Evolutionary conservation across 2,113 vertebrate species (phyloP), one percentile per base, ranked within the genome.

Genomic region (Vulpes vulpes): DNA sequence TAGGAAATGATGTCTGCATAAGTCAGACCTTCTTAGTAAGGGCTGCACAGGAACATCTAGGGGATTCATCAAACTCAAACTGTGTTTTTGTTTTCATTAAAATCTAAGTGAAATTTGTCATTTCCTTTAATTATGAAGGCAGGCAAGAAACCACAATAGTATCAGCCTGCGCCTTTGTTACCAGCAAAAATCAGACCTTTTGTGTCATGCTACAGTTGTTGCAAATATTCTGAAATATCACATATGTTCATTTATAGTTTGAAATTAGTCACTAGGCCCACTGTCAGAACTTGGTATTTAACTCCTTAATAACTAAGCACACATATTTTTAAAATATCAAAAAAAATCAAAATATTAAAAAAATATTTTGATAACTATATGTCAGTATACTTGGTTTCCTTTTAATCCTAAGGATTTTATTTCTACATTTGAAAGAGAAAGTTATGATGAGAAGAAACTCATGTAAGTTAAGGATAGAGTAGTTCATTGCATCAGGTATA

Each of bases 41-140:
- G 14, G 11, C 11, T 86, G 1, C 43, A 62, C 32, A 79, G 71
- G 69, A 96, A 78, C 79, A 64, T 90, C 53, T 32, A 83, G 59
- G 6, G 23, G 53, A 65, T 51, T 89, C 25, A 93, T 55, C 62
- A 92, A 4, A 25, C 49, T 51, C 12, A 59, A 23, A 16, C 49
- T 30, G 57, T 19, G 17, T 30, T 76, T 91, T 96, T 35, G 16
- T 74, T 81, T 74, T 57, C 16, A 59, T 16, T 83, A 96, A 65
- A 64, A 10, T 23, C 86, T 62, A 83, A 49, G 14, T 57, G 38
- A 69, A 89, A 62, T 80, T 65, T 74, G 60, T 94, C 35, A 64
- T 74, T 95, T 96, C 78, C 57, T 90, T 88, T 67, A 51, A 71
- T 67, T 95, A 65, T 19, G n/a, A 85, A 92, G 67, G 62, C 62